Evolutionary conservation across 2,797 vertebrate genomes (phyloP).

Genomic region (Tiaroga cobitis): DNA sequence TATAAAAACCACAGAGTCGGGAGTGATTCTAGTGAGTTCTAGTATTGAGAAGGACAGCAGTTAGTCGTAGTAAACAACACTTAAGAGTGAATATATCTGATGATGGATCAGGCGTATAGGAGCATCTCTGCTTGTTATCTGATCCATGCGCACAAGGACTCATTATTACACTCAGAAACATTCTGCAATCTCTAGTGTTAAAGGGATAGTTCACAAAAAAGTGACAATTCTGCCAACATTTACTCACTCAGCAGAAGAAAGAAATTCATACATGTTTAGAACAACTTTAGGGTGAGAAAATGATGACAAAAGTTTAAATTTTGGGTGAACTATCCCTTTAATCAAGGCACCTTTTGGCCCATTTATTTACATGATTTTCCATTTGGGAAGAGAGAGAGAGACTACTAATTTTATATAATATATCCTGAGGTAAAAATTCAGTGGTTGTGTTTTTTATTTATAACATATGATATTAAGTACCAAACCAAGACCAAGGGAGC

Average conservation of each 20-base stretch:
- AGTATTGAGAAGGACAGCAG: not conserved
- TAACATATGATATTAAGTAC: too few species aligned
- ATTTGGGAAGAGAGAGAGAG: too few species aligned
- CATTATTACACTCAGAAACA: not conserved
- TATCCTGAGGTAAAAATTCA: too few species aligned
- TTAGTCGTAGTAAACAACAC: not conserved
- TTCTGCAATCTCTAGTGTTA: not conserved
- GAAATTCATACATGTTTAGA: too few species aligned
- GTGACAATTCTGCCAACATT: not conserved
- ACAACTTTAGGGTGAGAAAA: too few species aligned
- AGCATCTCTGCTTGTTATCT: not conserved
- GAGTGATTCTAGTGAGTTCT: not conserved
- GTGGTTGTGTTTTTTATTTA: too few species aligned
- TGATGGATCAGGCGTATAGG: not conserved
- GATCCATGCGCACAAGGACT: not conserved
- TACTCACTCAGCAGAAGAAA: too few species aligned
- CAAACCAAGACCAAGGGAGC: too few species aligned
- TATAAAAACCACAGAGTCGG: not conserved
- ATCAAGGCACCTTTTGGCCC: not conserved
- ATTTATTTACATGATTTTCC: not conserved
- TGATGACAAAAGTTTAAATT: too few species aligned
- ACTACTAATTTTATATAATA: too few species aligned
- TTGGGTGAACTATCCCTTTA: too few species aligned
- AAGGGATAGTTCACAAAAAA: not conserved
- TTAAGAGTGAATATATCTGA: not conserved